Evolutionary conservation across 2,888 invertebrate species (phyloP).

Genomic region (Caenorhabditis virilis): DNA sequence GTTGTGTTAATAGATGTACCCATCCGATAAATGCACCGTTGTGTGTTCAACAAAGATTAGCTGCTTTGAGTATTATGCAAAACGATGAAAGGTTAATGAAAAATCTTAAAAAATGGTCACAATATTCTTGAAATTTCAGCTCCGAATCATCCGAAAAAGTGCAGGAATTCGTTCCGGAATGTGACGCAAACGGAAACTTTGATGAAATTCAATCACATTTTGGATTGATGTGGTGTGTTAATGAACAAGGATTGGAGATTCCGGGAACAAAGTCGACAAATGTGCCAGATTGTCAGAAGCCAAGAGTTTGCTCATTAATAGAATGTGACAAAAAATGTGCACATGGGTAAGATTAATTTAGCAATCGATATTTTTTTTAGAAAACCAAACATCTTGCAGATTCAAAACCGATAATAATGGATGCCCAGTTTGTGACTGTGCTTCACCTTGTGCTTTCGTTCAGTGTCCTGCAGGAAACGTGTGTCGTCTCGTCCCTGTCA

Average conservation of each 20-base stretch:
- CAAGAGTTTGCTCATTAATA: slow-evolving; percentile 46
- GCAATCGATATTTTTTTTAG: too few relatives aligned
- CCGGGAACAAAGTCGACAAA: slow-evolving; percentile 49
- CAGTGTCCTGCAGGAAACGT: slow-evolving; percentile 57
- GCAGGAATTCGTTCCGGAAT: slow-evolving; percentile 41
- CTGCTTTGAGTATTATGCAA: slow-evolving; percentile 11
- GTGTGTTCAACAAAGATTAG: slow-evolving; percentile 31
- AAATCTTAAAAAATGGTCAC: too few relatives aligned
- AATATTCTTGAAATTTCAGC: too few relatives aligned
- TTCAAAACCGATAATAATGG: slow-evolving; percentile 55
- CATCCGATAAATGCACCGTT: slow-evolving; percentile 44
- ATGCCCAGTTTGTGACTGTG: slow-evolving; percentile 61
- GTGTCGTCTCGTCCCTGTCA: slow-evolving; percentile 48
- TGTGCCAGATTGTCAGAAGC: slow-evolving; percentile 50
- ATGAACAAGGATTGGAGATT: slow-evolving; percentile 52
- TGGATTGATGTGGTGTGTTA: slow-evolving; percentile 63
- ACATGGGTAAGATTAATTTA: slow-evolving; percentile 32
- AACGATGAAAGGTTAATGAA: too few relatives aligned
- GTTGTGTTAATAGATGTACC: slow-evolving; percentile 56
- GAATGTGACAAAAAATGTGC: slow-evolving; percentile 49
- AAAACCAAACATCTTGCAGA: too few relatives aligned
- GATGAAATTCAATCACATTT: slow-evolving; percentile 51
- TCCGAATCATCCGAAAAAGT: slow-evolving; percentile 10
- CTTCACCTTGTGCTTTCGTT: slow-evolving; percentile 53
- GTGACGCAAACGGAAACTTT: slow-evolving; percentile 51